phyloP scores from a whole-genome alignment of 2,888 invertebrate species.

The Lycocerus yunnanus region DNA sequence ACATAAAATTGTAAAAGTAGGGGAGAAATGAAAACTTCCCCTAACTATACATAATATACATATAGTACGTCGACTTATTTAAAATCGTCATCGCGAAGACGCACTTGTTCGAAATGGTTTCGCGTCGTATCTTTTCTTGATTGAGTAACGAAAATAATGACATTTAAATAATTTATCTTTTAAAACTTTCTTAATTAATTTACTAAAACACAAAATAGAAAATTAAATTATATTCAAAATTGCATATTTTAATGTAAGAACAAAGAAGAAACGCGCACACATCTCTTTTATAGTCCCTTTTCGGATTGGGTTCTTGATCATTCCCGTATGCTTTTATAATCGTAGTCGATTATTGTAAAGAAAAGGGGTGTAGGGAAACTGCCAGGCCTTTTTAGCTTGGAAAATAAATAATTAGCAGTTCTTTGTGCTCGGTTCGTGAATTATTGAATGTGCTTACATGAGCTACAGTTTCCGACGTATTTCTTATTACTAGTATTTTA shows the following conservation, averaged over 20 bases:
- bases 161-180: conserved; percentile 12
- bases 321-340: conserved; percentile 28
- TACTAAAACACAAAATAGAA: conserved; percentile 1
- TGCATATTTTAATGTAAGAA: conserved; percentile 1
- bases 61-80: conserved; percentile 28
- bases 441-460: conserved; percentile 37
- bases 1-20: conserved; percentile 45
- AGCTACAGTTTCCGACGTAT: conserved; percentile 27
- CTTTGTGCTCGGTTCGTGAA: conserved; percentile 37
- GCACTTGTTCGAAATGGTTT: conserved; percentile 19
- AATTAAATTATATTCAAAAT: conserved; percentile 4
- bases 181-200: conserved; percentile 6
- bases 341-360: conserved; percentile 26
- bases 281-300: conserved; percentile 4
- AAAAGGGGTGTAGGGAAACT: conserved; percentile 28
- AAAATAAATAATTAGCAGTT: conserved; percentile 42
- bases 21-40: conserved; percentile 30
- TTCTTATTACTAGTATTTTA: conserved; percentile 29
- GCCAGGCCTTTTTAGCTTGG: conserved; percentile 36
- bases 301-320: conserved; percentile 11
- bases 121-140: conserved; percentile 13
- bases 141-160: conserved; percentile 18
- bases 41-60: conserved; percentile 13
- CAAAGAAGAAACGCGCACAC: background rate
- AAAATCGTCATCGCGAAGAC: conserved; percentile 27